Percentiles rank a stretch among this genome's conserved stretches.
These are phyloP conservation scores for Etia nguti DNA, from an alignment of 2,113 vertebrate species.

Conservation along the genomic window DNA sequence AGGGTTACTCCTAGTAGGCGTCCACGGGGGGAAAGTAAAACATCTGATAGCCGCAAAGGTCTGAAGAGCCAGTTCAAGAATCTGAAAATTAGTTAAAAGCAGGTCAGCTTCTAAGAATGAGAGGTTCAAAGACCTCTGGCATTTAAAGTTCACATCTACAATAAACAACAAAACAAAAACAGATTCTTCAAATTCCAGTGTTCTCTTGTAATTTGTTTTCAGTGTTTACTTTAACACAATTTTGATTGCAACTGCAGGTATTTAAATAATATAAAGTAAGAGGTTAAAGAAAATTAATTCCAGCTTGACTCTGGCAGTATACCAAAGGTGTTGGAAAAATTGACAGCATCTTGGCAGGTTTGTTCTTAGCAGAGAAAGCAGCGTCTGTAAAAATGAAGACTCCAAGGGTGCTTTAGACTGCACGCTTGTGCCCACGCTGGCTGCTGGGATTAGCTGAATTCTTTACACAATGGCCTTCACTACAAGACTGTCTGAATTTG, in stretches of 20 bases:
- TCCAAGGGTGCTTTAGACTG: not conserved
- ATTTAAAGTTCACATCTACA: not conserved
- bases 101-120: not conserved
- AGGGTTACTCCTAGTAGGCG: not conserved
- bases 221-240: not conserved
- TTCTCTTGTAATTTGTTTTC: not conserved
- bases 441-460: not conserved
- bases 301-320: not conserved
- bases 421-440: not conserved
- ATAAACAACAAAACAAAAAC: not conserved
- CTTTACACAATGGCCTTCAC: not conserved
- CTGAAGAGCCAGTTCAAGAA: not conserved
- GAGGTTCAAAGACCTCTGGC: not conserved
- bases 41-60: not conserved
- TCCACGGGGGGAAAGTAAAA: not conserved
- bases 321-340: not conserved
- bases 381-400: not conserved
- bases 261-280: not conserved
- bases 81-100: not conserved
- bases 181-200: not conserved
- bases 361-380: not conserved
- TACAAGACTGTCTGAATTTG: not conserved
- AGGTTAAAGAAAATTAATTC: not conserved
- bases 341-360: not conserved
- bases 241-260: not conserved